Evolutionary conservation across 2,888 invertebrate species (phyloP).

Genomic region (Terebella lapidaria): DNA sequence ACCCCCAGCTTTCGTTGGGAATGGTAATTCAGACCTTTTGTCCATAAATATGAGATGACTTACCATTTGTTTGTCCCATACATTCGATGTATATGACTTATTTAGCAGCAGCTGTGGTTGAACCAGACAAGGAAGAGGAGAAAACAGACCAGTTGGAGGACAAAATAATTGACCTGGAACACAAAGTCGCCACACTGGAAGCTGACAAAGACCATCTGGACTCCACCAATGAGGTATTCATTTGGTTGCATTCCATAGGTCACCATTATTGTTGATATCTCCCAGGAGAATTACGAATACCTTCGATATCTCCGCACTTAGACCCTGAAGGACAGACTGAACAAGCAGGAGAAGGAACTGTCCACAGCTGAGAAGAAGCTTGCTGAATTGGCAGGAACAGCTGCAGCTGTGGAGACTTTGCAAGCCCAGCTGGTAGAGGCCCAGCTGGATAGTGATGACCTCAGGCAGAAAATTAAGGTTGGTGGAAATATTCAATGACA

Average conservation of each 20-base stretch:
- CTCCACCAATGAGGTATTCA: slow-evolving; percentile 1
- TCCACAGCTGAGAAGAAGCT: not conserved
- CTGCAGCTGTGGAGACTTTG: not conserved
- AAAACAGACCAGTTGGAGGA: slow-evolving; percentile 6
- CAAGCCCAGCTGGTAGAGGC: not conserved
- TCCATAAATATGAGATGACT: no score
- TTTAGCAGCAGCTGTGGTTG: no score
- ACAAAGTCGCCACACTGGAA: slow-evolving; percentile 1
- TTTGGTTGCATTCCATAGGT: no score
- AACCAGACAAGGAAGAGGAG: not conserved
- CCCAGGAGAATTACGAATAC: no score
- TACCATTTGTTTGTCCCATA: no score
- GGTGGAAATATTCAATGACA: not conserved
- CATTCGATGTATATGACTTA: no score
- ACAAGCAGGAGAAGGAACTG: not conserved
- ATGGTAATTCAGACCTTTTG: no score
- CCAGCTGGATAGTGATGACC: not conserved
- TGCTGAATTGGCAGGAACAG: not conserved
- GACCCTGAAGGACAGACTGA: slow-evolving; percentile 26
- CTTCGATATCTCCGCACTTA: no score
- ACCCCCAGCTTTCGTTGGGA: no score
- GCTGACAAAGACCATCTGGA: slow-evolving; percentile 5
- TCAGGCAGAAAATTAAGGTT: slow-evolving; percentile 4
- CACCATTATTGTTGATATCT: no score
- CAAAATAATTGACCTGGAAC: slow-evolving; percentile 8